These are phyloP conservation scores for Xestoiulus laeticollis DNA, from an alignment of 2,888 invertebrate species.

Conservation along the genomic window DNA sequence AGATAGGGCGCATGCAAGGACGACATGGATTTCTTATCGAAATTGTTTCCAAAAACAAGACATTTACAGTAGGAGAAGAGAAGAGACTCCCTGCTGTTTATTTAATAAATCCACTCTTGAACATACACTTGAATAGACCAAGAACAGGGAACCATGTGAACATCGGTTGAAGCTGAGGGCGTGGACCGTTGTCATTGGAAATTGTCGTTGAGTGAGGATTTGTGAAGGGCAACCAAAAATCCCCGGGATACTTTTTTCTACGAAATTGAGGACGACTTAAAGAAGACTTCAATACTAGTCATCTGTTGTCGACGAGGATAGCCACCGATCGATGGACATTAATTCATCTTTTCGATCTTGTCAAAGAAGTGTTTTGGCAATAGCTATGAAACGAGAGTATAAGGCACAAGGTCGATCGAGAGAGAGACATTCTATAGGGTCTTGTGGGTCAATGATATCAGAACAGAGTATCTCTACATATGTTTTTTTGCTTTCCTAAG, in stretches of 20 bases:
- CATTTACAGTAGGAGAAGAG: background rate
- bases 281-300: background rate
- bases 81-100: background rate
- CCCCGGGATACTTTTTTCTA: background rate
- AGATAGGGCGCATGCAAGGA: background rate
- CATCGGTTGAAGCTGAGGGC: background rate
- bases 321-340: conserved; percentile 11
- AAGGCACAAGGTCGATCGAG: background rate
- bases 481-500: too few species aligned
- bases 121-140: background rate
- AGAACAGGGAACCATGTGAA: background rate
- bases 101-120: conserved; percentile 20
- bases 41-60: conserved; percentile 10
- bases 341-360: background rate
- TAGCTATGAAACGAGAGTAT: background rate
- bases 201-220: background rate
- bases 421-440: background rate
- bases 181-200: background rate
- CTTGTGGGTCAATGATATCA: background rate
- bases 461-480: too few species aligned
- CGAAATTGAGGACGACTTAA: background rate
- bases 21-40: background rate
- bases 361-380: background rate
- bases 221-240: background rate
- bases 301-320: background rate